Conservation (phyloP, 2,113 vertebrate genomes). For the Chitala chitala region DNA sequence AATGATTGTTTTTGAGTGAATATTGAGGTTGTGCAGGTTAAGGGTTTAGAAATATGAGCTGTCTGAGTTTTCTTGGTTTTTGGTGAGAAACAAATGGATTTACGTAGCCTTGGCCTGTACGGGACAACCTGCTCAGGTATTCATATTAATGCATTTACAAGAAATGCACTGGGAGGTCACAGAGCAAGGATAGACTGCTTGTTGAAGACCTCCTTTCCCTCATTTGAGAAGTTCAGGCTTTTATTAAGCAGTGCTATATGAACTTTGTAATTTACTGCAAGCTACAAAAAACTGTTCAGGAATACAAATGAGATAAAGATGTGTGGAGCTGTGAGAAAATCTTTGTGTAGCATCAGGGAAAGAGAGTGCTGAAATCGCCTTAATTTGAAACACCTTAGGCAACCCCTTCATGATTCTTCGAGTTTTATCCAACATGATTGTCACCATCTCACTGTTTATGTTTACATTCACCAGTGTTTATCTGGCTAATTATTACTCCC, state of each 20-base stretch:
- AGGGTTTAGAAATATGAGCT: background rate
- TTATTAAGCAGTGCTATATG: slow-evolving; percentile 5
- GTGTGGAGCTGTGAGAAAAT: background rate
- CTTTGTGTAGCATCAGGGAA: no score
- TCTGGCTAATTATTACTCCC: no score
- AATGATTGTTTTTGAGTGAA: background rate
- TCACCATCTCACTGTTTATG: no score
- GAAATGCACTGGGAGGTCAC: background rate
- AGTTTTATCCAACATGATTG: no score
- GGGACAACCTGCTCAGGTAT: background rate
- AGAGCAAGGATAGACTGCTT: background rate
- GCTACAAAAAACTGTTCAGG: slow-evolving; percentile 6
- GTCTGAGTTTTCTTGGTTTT: background rate
- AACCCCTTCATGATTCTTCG: no score
- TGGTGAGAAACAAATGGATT: slow-evolving; percentile 1
- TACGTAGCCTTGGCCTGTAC: background rate
- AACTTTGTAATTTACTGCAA: slow-evolving; percentile 18
- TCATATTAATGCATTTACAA: slow-evolving; percentile 18
- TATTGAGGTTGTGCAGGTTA: background rate
- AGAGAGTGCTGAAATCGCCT: background rate
- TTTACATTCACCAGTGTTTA: no score
- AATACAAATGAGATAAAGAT: slow-evolving; percentile 1
- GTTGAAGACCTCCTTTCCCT: background rate
- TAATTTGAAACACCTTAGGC: no score
- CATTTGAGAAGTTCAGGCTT: slow-evolving; percentile 10